phyloP scores from a whole-genome alignment of 2,888 invertebrate genomes.

The Erebia aethiops region DNA sequence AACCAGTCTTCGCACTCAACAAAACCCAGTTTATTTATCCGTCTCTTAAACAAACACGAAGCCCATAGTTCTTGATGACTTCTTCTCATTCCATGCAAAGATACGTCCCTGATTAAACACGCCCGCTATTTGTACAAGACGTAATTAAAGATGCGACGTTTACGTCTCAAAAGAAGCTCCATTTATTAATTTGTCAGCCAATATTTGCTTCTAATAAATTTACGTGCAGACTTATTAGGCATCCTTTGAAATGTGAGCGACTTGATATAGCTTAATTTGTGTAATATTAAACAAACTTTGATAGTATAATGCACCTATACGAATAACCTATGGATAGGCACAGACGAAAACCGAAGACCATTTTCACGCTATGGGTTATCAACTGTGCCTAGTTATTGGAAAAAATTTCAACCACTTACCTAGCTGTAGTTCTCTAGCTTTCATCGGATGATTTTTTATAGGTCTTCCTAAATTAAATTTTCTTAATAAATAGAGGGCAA shows the following conservation, averaged over 20 bases:
- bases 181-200: conserved; percentile 77
- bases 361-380: too few species aligned
- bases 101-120: conserved; percentile 74
- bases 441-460: too few species aligned
- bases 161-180: conserved; percentile 73
- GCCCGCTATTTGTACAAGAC: conserved; percentile 66
- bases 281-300: conserved; percentile 23
- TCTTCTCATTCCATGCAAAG: conserved; percentile 78
- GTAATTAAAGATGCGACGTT: conserved; percentile 75
- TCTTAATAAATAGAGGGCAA: too few species aligned
- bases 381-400: too few species aligned
- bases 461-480: too few species aligned
- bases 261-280: conserved; percentile 30
- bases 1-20: conserved; percentile 37
- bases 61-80: conserved; percentile 74
- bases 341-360: not conserved
- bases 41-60: conserved; percentile 58
- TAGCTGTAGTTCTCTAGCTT: too few species aligned
- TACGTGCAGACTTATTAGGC: conserved; percentile 55
- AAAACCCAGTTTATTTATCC: conserved; percentile 56
- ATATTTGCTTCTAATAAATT: conserved; percentile 78
- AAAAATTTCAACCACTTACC: too few species aligned
- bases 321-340: not conserved
- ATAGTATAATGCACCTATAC: not conserved
- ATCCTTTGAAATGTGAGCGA: conserved; percentile 42